Evolutionary conservation across 2,888 invertebrate genomes (phyloP).

Genomic region (Antheraea yamamai): DNA sequence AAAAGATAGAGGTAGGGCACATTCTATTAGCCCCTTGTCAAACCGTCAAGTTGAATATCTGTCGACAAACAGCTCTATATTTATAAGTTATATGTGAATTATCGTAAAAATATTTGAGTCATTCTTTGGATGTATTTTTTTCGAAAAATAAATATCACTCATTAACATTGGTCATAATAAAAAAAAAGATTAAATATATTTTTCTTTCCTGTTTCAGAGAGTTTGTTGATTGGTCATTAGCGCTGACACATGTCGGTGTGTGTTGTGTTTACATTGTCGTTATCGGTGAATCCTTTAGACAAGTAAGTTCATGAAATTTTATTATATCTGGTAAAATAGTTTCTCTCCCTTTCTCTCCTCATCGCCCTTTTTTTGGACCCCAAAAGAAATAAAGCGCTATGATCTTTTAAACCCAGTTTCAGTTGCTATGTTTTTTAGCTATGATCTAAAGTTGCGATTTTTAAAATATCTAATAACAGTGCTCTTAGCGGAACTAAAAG

Average conservation of each 20-base stretch:
- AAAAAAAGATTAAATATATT: neutral
- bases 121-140: too few relatives aligned
- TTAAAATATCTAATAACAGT: too few relatives aligned
- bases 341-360: neutral
- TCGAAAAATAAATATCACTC: neutral
- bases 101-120: too few relatives aligned
- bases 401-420: neutral
- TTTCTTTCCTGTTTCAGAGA: constrained; percentile 73
- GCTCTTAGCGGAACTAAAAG: neutral
- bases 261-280: constrained; percentile 90
- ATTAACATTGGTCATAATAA: neutral
- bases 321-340: neutral
- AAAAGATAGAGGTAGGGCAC: too few relatives aligned
- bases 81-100: too few relatives aligned
- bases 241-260: constrained; percentile 87
- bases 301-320: constrained; percentile 67
- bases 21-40: too few relatives aligned
- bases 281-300: constrained; percentile 85
- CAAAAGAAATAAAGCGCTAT: neutral
- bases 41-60: too few relatives aligned
- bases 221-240: constrained; percentile 86
- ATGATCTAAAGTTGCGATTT: neutral
- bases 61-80: too few relatives aligned
- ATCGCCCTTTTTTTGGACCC: neutral
- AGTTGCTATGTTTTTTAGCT: neutral